Evolutionary conservation across 2,888 invertebrate species (phyloP).

Genomic region (Dicyrtoma fusca): DNA sequence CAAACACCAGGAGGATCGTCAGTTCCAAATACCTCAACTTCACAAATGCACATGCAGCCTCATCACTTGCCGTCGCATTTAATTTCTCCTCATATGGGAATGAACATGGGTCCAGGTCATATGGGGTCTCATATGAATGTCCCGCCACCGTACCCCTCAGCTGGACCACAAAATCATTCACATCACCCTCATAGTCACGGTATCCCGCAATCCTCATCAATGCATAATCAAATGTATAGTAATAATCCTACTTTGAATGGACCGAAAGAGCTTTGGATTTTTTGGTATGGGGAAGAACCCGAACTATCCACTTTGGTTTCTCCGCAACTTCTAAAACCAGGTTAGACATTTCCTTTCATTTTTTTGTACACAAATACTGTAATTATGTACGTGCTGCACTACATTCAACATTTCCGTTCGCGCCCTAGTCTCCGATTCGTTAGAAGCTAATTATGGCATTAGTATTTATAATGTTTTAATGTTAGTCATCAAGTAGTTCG

Average conservation of each 20-base stretch:
- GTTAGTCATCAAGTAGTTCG: no score
- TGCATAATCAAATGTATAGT: slow-evolving; percentile 37
- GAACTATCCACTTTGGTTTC: slow-evolving; percentile 82
- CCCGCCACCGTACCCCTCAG: slow-evolving; percentile 62
- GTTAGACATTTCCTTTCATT: slow-evolving; percentile 66
- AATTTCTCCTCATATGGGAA: slow-evolving; percentile 33
- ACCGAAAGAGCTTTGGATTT: slow-evolving; percentile 98
- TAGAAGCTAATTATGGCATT: no score
- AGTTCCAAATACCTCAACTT: slow-evolving; percentile 12
- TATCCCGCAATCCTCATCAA: slow-evolving; percentile 66
- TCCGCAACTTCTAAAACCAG: slow-evolving; percentile 79
- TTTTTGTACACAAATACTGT: not conserved
- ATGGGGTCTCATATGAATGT: slow-evolving; percentile 41
- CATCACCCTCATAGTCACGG: slow-evolving; percentile 61
- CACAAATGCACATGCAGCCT: slow-evolving; percentile 42
- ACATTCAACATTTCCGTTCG: no score
- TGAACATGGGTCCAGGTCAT: slow-evolving; percentile 43
- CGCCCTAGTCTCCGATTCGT: no score
- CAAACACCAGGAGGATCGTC: slow-evolving; percentile 35
- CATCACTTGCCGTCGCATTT: slow-evolving; percentile 51
- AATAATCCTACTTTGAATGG: slow-evolving; percentile 72
- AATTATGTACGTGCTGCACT: not conserved
- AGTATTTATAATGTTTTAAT: no score
- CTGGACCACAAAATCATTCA: slow-evolving; percentile 51
- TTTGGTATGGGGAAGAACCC: slow-evolving; percentile 99